Base-by-base conservation (phyloP, 2,797 vertebrate genomes). In the Anomalospiza imberbis region DNA sequence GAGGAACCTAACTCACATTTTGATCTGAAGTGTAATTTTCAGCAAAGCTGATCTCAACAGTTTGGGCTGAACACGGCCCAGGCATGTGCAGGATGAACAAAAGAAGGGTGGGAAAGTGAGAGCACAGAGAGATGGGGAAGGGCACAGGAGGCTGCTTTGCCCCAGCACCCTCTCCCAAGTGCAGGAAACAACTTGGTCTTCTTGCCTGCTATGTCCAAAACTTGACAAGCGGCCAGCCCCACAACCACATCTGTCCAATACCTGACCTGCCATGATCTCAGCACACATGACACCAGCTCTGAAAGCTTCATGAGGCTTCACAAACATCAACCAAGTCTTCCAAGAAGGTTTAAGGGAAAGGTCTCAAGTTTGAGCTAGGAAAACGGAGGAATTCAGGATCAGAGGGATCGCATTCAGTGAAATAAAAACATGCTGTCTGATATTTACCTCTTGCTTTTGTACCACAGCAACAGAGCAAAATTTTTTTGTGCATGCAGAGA, bases 21-120 rank as follows among this genome's bases (percentile, higher is more conserved):
- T 95, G 76, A 95, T 96, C 87, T 94, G 36, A 91, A 81, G 76
- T 32, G 89, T 73, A 95, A 93, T 95, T 93, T 94, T 93, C 60
- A 5, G 58, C 89, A 91, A 89, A 91, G 94, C 91, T 94, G 93
- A 96, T 96, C 91, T 97, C 94, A 96, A 95, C 96, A 92, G 50
- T 95, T 95, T 72, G 85, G 81, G 78, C 76, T 91, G 90, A 95
- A 86, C 88, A 1, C 0, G 5, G 81, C 92, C 95, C 94, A 67
- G 96, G 75, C 95, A 95, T 95, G 94, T 95, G 93, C 87, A 82
- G 75, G 86, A 88, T 0, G 13, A 96, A 95, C 78, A 96, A 94
- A 96, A 83, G 91, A 88, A 74, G 55, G 45, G 78, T 84, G 81
- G 85, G 81, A 93, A 94, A 60, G 75, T 1, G 7, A 85, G 50